Conservation (phyloP, 2,797 vertebrate genomes). For the Anas georgica region DNA sequence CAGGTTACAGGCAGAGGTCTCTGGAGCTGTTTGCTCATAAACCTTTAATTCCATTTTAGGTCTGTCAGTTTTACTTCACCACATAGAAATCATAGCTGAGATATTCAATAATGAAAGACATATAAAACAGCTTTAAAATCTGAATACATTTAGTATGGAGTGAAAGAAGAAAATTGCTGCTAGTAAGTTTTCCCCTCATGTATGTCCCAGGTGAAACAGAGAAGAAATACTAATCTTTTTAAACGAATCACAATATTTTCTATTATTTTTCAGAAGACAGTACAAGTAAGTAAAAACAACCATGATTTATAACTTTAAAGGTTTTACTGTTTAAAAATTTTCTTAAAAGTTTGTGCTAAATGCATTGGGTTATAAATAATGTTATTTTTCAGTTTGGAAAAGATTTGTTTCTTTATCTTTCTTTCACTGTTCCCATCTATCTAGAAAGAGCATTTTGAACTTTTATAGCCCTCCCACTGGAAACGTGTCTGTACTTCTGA, state of each 20-base stretch:
- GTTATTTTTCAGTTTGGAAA: background rate
- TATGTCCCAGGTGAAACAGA: background rate
- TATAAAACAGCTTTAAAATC: background rate
- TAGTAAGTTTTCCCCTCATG: background rate
- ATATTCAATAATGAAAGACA: background rate
- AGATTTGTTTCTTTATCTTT: background rate
- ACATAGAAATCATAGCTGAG: background rate
- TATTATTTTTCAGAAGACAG: background rate
- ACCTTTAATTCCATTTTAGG: background rate
- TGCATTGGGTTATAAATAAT: background rate
- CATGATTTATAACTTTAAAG: background rate
- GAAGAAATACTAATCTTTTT: background rate
- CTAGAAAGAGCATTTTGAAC: background rate
- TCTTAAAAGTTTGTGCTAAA: background rate
- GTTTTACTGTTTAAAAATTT: background rate
- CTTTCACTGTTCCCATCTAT: background rate
- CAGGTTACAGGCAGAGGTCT: background rate
- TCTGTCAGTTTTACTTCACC: background rate
- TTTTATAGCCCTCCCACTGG: background rate
- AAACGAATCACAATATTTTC: background rate
- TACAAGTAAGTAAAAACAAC: background rate
- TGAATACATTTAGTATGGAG: background rate
- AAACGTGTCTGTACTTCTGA: background rate
- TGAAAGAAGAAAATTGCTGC: background rate
- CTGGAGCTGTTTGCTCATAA: background rate